Evolutionary conservation across 2,113 vertebrate genomes (phyloP).

Genomic region (Oncorhynchus gorbuscha): DNA sequence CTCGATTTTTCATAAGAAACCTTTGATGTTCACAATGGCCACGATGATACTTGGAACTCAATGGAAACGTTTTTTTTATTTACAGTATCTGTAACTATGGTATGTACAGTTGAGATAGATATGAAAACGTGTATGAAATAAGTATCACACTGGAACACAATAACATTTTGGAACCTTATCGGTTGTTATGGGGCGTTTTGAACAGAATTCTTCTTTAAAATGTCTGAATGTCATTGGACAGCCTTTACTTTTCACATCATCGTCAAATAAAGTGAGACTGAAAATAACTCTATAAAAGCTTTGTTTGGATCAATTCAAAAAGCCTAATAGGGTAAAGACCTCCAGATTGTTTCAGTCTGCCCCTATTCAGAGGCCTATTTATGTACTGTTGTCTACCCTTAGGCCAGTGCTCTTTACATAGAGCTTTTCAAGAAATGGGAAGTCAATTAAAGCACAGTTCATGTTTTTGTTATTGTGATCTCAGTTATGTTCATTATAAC

Average conservation of each 20-base stretch:
- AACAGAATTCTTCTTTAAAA: slow-evolving; percentile 60
- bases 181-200: slow-evolving; percentile 59
- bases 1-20: slow-evolving; percentile 67
- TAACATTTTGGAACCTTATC: slow-evolving; percentile 67
- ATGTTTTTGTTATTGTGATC: too few species aligned
- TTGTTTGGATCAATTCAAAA: slow-evolving; percentile 32
- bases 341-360: background rate
- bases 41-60: slow-evolving; percentile 66
- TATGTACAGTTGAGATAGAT: slow-evolving; percentile 74
- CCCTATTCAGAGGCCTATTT: background rate
- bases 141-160: slow-evolving; percentile 69
- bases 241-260: slow-evolving; percentile 76
- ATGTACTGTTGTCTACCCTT: background rate
- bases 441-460: too few species aligned
- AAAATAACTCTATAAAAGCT: slow-evolving; percentile 46
- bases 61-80: slow-evolving; percentile 64
- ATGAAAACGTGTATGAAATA: slow-evolving; percentile 73
- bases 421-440: too few species aligned
- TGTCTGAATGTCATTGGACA: slow-evolving; percentile 75
- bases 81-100: slow-evolving; percentile 80
- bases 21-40: slow-evolving; percentile 60
- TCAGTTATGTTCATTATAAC: too few species aligned
- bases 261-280: slow-evolving; percentile 76
- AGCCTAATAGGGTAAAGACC: background rate
- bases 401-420: too few species aligned